Base-by-base conservation (phyloP, 1,140 invertebrate species). In the Probaryconus sp. region DNA sequence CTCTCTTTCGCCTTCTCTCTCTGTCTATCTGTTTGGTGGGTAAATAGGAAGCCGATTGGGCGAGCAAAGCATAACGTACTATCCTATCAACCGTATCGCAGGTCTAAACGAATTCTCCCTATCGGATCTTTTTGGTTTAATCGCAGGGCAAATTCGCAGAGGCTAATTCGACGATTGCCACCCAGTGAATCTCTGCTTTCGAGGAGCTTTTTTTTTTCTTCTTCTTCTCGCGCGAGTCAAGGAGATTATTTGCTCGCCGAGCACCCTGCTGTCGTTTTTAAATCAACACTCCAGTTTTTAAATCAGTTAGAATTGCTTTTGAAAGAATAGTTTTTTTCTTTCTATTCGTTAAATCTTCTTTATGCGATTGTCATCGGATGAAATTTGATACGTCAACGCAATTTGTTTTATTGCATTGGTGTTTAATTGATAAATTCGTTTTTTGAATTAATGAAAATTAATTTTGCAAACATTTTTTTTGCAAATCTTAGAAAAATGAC, bases 31-130 rank as follows among this genome's bases (percentile, higher is more conserved):
- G 80, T 83, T 82, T 81, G 79, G 74, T 76, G 76, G 74, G 81
- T 77, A 82, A 83, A 83, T 83, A 83, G 76, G 45, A 81, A 81
- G 78, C 71, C 81, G 81, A 81, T 83, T 79, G 81, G 71, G 56
- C 64, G 63, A 42, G 58, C 71, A 38, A n/a, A 45, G 31, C 14
- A 17, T 17, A 26, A 42, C 37, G 58, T 50, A 61, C n/a, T 35
- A n/a, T 18, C 47, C 64, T 35, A 26, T 73, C 69, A 65, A 71
- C 30, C 70, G 37, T 83, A 84, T 84, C 60, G 70, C 42, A 65
- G 81, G 82, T 83, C 82, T 85, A 83, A 84, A 79, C 79, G 75
- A 83, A 83, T 85, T 82, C 74, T 67, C 70, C 74, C 65, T 58
- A 63, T 65, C 60, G 51, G 47, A 50, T 70, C 11, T 42, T 48